Evolutionary conservation across 2,797 vertebrate species (phyloP).

Genomic region (Lithobates pipiens): DNA sequence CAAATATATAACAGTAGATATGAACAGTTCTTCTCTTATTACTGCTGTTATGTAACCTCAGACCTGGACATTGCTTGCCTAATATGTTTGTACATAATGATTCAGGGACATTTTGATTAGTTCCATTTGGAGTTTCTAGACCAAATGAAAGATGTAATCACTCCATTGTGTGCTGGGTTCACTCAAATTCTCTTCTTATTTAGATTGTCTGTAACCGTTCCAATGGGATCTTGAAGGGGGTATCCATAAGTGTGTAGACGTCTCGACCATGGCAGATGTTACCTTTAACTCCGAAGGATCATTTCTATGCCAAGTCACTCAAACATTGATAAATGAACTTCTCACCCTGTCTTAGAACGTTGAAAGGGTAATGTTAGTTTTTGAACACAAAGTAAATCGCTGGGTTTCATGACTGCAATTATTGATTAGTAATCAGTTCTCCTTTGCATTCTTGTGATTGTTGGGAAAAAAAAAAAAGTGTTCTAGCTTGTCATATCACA

Average conservation of each 20-base stretch:
- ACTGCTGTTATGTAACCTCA: too few species aligned
- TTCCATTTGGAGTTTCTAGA: background rate
- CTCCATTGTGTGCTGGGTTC: background rate
- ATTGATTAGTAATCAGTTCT: slow-evolving; percentile 1
- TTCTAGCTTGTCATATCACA: too few species aligned
- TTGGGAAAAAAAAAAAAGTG: too few species aligned
- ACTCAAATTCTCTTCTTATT: background rate
- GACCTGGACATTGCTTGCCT: too few species aligned
- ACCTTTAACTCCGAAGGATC: background rate
- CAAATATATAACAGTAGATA: too few species aligned
- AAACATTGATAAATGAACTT: background rate
- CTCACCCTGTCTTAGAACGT: background rate
- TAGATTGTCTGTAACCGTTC: background rate
- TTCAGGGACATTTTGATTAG: too few species aligned
- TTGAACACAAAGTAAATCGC: background rate
- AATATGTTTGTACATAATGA: too few species aligned
- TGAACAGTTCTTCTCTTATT: too few species aligned
- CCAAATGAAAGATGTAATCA: background rate
- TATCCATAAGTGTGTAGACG: background rate
- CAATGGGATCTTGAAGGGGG: too few species aligned
- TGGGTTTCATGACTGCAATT: background rate
- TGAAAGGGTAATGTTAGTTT: background rate
- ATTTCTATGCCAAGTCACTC: background rate
- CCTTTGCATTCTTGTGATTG: background rate
- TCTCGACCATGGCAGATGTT: background rate